A percentile compares a stretch with the other conserved stretches of the same genome.
These are phyloP conservation scores for Metopolophium dirhodum DNA, from an alignment of 1,140 invertebrate genomes.

Conservation along the genomic window DNA sequence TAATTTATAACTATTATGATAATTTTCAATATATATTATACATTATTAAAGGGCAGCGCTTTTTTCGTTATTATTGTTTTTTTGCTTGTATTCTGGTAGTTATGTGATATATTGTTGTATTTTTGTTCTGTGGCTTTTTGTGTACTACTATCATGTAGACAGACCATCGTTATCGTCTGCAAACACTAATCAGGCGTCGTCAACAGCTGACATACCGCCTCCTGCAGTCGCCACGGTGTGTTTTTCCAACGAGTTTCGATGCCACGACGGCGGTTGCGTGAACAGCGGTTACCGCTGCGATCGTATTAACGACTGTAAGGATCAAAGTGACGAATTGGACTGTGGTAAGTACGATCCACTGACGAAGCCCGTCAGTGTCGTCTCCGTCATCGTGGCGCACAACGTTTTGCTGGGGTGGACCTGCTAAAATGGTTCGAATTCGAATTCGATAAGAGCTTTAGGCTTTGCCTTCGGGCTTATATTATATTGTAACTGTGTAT, in stretches of 20 bases:
- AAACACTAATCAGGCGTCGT: not conserved
- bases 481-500: not conserved
- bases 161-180: not conserved
- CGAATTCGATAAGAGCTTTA: not conserved
- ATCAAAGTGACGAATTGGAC: constrained; percentile 80
- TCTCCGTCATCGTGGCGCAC: not conserved
- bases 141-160: constrained; percentile 32
- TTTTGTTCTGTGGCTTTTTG: constrained; percentile 49
- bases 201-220: not conserved
- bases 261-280: constrained; percentile 68
- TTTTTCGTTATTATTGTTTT: not conserved
- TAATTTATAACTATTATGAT: not conserved
- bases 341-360: constrained; percentile 66
- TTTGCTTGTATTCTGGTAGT: not conserved
- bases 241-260: constrained; percentile 66
- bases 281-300: constrained; percentile 71
- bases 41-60: not conserved
- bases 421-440: not conserved
- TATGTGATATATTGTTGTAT: constrained; percentile 33
- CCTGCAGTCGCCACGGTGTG: constrained; percentile 32
- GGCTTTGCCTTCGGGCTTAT: constrained; percentile 35
- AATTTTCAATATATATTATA: not conserved
- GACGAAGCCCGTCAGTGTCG: not conserved
- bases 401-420: not conserved
- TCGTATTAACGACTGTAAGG: constrained; percentile 72